Percentiles rank a stretch among this genome's conserved stretches.
These are phyloP conservation scores for Uloborus plumipes DNA, from an alignment of 2,888 invertebrate genomes.

Conservation along the genomic window DNA sequence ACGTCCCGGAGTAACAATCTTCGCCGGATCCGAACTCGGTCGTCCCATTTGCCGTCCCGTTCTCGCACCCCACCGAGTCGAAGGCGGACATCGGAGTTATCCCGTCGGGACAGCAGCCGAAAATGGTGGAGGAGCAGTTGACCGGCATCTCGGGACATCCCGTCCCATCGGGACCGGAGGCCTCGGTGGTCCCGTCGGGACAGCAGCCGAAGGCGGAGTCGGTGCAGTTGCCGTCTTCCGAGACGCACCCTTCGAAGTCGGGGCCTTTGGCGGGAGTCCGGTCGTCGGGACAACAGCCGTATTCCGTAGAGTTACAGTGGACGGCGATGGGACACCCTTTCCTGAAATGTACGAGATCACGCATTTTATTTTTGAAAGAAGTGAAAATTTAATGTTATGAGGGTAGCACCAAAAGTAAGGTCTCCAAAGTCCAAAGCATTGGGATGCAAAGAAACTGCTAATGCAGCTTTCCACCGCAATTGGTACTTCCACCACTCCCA, in stretches of 20 bases:
- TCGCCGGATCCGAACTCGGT: slow-evolving; percentile 32
- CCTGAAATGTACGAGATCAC: neutral
- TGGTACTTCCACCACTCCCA: too few species aligned
- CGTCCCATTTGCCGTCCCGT: slow-evolving; percentile 38
- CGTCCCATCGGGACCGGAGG: slow-evolving; percentile 76
- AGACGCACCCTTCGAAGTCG: slow-evolving; percentile 75
- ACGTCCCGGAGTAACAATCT: slow-evolving; percentile 69
- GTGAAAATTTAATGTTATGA: too few species aligned
- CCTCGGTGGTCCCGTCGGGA: slow-evolving; percentile 83
- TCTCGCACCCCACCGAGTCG: slow-evolving; percentile 67
- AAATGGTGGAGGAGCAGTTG: slow-evolving; percentile 66
- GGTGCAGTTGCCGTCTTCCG: slow-evolving; percentile 13
- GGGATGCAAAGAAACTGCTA: too few species aligned
- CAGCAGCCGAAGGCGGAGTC: slow-evolving; percentile 82
- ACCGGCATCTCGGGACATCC: slow-evolving; percentile 24
- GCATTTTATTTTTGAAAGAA: too few species aligned
- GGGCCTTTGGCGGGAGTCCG: slow-evolving; percentile 83
- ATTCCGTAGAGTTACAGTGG: slow-evolving; percentile 20
- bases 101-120: slow-evolving; percentile 90
- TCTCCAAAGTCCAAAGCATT: too few species aligned
- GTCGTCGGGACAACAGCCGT: slow-evolving; percentile 78
- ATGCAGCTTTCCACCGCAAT: too few species aligned
- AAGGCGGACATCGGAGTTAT: slow-evolving; percentile 68
- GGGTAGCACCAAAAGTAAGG: too few species aligned
- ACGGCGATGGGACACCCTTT: slow-evolving; percentile 44